Percentiles rank a stretch among this genome's conserved stretches.
Conservation (phyloP, 2,797 vertebrate genomes). For the Spea hammondii region DNA sequence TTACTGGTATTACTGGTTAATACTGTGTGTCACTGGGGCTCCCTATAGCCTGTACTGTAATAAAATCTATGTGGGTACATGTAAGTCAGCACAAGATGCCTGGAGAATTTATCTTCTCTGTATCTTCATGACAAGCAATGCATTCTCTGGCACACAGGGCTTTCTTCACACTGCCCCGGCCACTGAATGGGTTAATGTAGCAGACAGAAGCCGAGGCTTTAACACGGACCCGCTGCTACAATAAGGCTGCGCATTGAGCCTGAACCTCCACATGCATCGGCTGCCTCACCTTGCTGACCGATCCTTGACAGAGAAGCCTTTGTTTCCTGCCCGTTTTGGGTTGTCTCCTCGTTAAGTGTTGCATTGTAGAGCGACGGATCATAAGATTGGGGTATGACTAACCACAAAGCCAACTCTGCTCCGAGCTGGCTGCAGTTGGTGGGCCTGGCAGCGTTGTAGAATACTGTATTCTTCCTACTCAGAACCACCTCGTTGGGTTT, state of each 20-base stretch:
- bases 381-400: constrained; percentile 43
- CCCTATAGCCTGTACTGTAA: too few relatives aligned
- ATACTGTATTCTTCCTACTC: neutral
- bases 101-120: too few relatives aligned
- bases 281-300: constrained; percentile 39
- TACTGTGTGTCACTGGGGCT: neutral
- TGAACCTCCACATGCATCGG: constrained; percentile 11
- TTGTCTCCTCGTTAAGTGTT: constrained; percentile 36
- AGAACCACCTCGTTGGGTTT: too few relatives aligned
- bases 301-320: constrained; percentile 41
- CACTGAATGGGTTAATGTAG: neutral
- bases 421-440: constrained; percentile 16
- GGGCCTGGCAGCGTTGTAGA: constrained; percentile 12
- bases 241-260: constrained; percentile 16
- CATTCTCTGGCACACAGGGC: too few relatives aligned
- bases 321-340: constrained; percentile 29
- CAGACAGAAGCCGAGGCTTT: neutral
- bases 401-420: constrained; percentile 21
- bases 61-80: too few relatives aligned
- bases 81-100: too few relatives aligned
- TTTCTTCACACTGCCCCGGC: too few relatives aligned
- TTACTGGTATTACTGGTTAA: neutral
- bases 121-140: too few relatives aligned
- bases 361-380: constrained; percentile 37
- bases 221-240: neutral